Percentiles rank a stretch among this genome's conserved stretches.
These are phyloP conservation scores for Trichacis sp. DNA, from an alignment of 2,888 invertebrate genomes.

Conservation along the genomic window DNA sequence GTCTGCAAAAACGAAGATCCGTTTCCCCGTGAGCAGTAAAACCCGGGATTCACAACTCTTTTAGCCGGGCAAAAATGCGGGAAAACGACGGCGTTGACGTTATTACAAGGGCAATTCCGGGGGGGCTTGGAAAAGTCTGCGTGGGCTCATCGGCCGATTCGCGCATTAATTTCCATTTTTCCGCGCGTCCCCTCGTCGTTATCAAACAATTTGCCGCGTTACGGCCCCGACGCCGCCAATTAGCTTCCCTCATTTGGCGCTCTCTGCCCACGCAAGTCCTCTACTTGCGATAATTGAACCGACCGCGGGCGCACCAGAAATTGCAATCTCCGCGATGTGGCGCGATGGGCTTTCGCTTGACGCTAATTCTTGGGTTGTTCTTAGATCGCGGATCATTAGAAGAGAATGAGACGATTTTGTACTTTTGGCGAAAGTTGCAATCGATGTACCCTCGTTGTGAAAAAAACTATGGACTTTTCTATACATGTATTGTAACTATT, in stretches of 20 bases:
- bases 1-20: slow-evolving; percentile 46
- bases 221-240: slow-evolving; percentile 33
- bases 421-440: too few relatives aligned
- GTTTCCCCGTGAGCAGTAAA: too few relatives aligned
- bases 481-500: too few relatives aligned
- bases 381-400: too few relatives aligned
- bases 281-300: slow-evolving; percentile 44
- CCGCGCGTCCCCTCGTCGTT: slow-evolving; percentile 19
- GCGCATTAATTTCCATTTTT: slow-evolving; percentile 24
- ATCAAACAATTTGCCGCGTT: slow-evolving; percentile 33
- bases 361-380: too few relatives aligned
- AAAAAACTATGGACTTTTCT: too few relatives aligned
- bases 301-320: slow-evolving; percentile 29
- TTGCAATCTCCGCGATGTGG: slow-evolving; percentile 31
- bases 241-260: slow-evolving; percentile 25
- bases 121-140: slow-evolving; percentile 33
- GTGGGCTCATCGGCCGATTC: slow-evolving; percentile 3
- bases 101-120: slow-evolving; percentile 11
- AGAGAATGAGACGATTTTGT: too few relatives aligned
- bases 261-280: slow-evolving; percentile 44
- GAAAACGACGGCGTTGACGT: slow-evolving; percentile 16
- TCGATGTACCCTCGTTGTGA: too few relatives aligned
- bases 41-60: too few relatives aligned
- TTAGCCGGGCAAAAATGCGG: too few relatives aligned
- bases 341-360: too few relatives aligned